A percentile compares a stretch with the other conserved stretches of the same genome.
Conservation (phyloP, 1,140 invertebrate genomes). For the Drosophila repleta region DNA sequence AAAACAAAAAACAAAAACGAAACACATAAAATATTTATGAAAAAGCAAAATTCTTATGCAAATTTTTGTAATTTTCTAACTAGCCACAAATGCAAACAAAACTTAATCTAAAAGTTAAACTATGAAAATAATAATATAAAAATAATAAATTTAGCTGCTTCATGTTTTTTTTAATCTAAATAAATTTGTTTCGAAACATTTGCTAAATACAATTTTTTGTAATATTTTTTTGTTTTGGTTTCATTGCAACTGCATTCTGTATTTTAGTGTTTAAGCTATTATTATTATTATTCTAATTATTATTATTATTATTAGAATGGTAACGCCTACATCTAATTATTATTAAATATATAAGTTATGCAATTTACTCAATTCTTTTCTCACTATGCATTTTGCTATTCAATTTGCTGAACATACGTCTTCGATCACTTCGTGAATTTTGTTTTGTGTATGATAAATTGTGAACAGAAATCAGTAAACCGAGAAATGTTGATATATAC, state of each 20-base stretch:
- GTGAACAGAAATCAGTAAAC: constrained; percentile 21
- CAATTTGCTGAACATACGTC: constrained; percentile 39
- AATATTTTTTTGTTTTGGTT: constrained; percentile 1
- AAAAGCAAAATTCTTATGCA: constrained; percentile 18
- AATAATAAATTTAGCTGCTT: constrained; percentile 10
- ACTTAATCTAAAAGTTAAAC: constrained; percentile 3
- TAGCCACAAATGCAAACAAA: constrained; percentile 10
- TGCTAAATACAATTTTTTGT: constrained; percentile 1
- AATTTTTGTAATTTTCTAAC: constrained; percentile 54
- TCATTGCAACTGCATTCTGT: constrained; percentile 67
- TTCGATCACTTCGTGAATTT: background rate
- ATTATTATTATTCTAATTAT: constrained; percentile 54
- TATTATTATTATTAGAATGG: constrained; percentile 33
- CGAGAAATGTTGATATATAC: constrained; percentile 41
- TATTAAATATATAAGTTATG: constrained; percentile 81
- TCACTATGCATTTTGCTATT: constrained; percentile 27
- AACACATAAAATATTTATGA: constrained; percentile 1
- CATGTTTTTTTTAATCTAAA: constrained; percentile 27
- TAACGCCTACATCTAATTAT: constrained; percentile 54
- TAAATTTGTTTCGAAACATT: background rate
- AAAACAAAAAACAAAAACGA: background rate
- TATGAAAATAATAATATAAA: constrained; percentile 5
- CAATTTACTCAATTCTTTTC: constrained; percentile 46
- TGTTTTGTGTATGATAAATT: constrained; percentile 18
- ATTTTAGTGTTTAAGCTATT: constrained; percentile 75